phyloP scores from a whole-genome alignment of 2,797 vertebrate species.

The Spheniscus humboldti region DNA sequence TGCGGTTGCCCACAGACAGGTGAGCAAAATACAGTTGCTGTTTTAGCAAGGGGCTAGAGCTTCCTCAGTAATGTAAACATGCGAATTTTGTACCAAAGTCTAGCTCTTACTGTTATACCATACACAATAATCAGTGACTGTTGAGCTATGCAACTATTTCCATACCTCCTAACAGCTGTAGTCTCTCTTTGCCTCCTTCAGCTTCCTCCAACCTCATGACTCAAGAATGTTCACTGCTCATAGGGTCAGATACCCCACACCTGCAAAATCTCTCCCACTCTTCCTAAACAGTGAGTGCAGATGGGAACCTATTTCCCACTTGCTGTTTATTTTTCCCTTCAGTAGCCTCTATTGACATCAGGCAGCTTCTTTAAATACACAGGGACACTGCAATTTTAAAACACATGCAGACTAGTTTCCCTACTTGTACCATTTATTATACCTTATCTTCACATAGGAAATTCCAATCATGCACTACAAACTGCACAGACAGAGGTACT shows the following conservation, averaged over 20 bases:
- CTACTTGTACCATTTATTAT: background rate
- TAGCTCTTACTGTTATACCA: background rate
- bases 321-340: background rate
- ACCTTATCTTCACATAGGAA: background rate
- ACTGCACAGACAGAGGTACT: background rate
- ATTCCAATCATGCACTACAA: background rate
- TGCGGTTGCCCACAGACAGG: background rate
- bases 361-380: background rate
- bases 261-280: background rate
- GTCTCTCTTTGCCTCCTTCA: background rate
- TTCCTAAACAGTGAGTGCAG: background rate
- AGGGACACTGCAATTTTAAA: background rate
- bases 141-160: background rate
- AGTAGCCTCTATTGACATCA: background rate
- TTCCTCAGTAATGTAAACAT: background rate
- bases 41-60: background rate
- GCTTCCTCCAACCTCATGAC: background rate
- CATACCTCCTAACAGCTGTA: background rate
- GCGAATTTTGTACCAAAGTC: background rate
- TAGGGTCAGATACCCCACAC: background rate
- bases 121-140: background rate
- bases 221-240: background rate
- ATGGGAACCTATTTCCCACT: background rate
- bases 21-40: background rate
- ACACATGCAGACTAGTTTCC: background rate